phyloP scores from a whole-genome alignment of 2,888 invertebrate species.

The Atethmia centrago region DNA sequence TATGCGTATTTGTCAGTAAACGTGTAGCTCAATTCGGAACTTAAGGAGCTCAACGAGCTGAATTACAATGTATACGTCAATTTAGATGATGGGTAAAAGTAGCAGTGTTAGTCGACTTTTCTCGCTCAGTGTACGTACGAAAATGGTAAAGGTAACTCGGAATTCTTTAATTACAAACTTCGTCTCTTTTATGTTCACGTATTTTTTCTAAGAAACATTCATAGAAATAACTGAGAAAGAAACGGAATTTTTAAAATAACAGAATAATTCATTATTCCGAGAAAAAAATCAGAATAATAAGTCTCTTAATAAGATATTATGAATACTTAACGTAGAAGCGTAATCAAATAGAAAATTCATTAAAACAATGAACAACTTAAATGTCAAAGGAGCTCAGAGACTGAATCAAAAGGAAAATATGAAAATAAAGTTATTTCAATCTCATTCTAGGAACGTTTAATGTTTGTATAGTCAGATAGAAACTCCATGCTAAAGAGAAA shows the following conservation, averaged over 20 bases:
- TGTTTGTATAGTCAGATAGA: constrained; percentile 17
- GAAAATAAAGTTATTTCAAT: constrained; percentile 14
- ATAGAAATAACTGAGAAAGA: not conserved
- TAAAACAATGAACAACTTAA: not conserved
- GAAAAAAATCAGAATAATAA: not conserved
- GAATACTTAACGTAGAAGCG: constrained; percentile 14
- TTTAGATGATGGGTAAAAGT: not conserved
- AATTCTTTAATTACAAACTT: not conserved
- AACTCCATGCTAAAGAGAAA: constrained; percentile 4
- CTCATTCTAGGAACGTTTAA: constrained; percentile 18
- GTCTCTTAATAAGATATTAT: constrained; percentile 7
- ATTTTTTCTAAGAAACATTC: not conserved
- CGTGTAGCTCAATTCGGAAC: too few relatives aligned
- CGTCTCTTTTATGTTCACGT: not conserved
- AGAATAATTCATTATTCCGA: not conserved
- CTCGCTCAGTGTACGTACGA: too few relatives aligned
- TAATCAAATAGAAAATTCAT: constrained; percentile 13
- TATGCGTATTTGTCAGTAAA: too few relatives aligned
- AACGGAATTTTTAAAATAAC: not conserved
- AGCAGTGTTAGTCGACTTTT: not conserved
- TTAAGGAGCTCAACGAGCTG: too few relatives aligned
- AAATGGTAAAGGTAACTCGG: not conserved
- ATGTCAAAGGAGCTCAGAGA: constrained; percentile 24
- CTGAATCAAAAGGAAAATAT: constrained; percentile 17
- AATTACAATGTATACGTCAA: not conserved